These are phyloP conservation scores for Trogon melanurus DNA, from an alignment of 2,113 vertebrate genomes.

Conservation along the genomic window DNA sequence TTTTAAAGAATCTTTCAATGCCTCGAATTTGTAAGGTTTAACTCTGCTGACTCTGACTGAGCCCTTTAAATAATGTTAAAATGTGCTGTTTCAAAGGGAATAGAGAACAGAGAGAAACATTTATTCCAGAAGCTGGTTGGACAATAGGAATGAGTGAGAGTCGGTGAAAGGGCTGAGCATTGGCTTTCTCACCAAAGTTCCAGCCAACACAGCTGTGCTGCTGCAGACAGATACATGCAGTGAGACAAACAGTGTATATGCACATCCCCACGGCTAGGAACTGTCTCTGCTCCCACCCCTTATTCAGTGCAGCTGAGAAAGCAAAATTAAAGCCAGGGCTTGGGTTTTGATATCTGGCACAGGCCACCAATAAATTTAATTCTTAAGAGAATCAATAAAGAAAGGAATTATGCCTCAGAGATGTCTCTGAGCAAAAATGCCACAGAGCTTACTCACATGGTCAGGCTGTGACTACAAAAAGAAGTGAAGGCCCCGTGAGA, in stretches of 20 bases:
- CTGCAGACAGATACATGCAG: background rate
- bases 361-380: background rate
- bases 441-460: background rate
- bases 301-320: background rate
- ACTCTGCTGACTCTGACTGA: background rate
- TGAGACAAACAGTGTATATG: background rate
- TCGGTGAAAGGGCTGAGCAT: background rate
- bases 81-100: background rate
- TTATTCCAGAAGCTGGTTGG: background rate
- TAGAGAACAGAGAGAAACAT: slow-evolving; percentile 2
- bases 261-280: background rate
- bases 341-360: background rate
- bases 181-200: background rate
- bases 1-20: background rate
- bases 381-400: background rate
- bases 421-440: background rate
- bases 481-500: background rate
- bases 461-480: background rate
- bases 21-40: background rate
- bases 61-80: background rate
- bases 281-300: background rate
- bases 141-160: background rate
- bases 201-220: slow-evolving; percentile 21
- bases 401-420: background rate
- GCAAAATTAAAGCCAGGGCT: background rate